These are phyloP conservation scores for Chlorodrepanis virens DNA, from an alignment of 2,113 vertebrate genomes.

Conservation along the genomic window DNA sequence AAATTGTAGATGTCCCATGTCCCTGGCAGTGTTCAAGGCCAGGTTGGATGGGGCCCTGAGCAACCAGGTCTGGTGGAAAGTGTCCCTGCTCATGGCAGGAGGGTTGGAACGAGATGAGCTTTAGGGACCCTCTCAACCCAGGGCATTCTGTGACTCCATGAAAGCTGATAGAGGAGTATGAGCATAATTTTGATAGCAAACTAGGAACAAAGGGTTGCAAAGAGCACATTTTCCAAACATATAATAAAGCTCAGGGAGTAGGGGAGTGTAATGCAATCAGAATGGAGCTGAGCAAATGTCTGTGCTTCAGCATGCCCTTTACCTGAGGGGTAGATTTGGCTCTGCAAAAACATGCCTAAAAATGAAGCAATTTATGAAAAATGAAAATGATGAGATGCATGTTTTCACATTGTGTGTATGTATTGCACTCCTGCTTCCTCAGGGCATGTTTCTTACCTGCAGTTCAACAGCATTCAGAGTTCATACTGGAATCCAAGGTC, in stretches of 20 bases:
- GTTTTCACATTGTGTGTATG: neutral
- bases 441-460: neutral
- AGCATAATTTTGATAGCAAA: neutral
- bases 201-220: neutral
- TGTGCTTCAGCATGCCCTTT: neutral
- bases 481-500: neutral
- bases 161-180: neutral
- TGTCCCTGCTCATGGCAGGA: neutral
- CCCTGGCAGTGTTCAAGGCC: neutral
- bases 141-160: neutral
- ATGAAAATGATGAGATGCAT: neutral
- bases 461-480: neutral
- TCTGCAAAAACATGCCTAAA: neutral
- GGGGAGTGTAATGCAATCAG: neutral
- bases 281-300: neutral
- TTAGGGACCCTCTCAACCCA: neutral
- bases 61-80: neutral
- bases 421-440: neutral
- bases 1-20: neutral
- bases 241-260: rapidly evolving
- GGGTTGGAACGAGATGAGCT: rapidly evolving
- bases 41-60: neutral
- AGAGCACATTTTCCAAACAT: neutral
- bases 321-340: neutral
- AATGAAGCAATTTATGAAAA: neutral